Base-by-base conservation (phyloP, 2,113 vertebrate species). In the Lagopus muta region DNA sequence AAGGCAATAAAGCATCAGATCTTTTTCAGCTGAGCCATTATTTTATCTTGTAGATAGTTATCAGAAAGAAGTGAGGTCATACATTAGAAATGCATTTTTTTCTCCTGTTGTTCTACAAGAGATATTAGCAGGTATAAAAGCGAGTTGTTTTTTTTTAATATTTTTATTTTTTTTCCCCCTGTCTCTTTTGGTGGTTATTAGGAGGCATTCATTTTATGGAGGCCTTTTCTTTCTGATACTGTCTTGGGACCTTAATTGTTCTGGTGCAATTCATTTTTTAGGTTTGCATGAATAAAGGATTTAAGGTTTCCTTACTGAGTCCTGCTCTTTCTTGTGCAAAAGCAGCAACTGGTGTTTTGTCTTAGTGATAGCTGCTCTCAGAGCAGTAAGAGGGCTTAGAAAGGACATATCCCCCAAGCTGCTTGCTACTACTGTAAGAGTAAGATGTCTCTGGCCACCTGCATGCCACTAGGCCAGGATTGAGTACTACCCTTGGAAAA, bases 1-100 rank as follows among this genome's bases (percentile, higher is more conserved):
- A 89, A 90, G 62, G 45, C 25, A 70, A 38, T 89, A 89, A 90
- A 47, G 1, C 16, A 82, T 62, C 50, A 66, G 48, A 60, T 82
- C 27, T 54, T 75, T 87, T 80, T 77, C 55, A 84, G 34, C 24
- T 13, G 13, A 92, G 24, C 21, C 40, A 67, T 45, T 1, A 1
- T 77, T 91, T 92, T 36, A 70, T 91, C 79, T 85, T 86, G 24
- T 17, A 73, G 72, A 89, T 70, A 76, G 40, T 52, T 74, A 32
- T 2, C 12, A 38, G 64, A 69, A 47, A 62, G 62, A 58, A 72
- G 22, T 48, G 36, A 76, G 32, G 16, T 74, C 12, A 54, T 88
- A 27, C 7, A 38, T 93, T 55, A 80, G 36, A 94, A 92, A 70
- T 38, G 9, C 48, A 24, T 0, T 74, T 74, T 88, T 84, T 77